phyloP scores from a whole-genome alignment of 2,113 vertebrate genomes.

The Tenrec ecaudatus region DNA sequence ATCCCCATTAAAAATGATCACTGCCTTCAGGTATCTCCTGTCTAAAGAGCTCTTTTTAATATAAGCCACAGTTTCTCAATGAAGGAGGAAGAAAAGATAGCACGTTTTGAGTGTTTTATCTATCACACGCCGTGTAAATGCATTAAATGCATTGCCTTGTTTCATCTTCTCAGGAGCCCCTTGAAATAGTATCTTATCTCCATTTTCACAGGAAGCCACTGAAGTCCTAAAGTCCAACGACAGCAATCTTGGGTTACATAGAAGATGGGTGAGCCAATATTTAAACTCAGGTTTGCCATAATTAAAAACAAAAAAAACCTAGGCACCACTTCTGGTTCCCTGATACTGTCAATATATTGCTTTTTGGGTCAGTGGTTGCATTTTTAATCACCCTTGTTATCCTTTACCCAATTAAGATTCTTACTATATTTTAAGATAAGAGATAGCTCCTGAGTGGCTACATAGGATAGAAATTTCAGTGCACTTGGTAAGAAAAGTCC shows the following conservation, averaged over 20 bases:
- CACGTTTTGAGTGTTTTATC: not conserved
- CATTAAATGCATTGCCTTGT: not conserved
- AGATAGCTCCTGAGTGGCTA: conserved; percentile 43
- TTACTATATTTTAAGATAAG: conserved; percentile 45
- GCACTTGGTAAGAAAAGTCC: conserved; percentile 51
- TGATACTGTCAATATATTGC: not conserved
- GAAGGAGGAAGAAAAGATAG: not conserved
- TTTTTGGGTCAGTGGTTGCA: conserved; percentile 24
- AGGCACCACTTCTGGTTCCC: not conserved
- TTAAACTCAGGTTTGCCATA: conserved; percentile 4
- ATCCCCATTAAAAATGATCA: conserved; percentile 18
- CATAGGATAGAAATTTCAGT: conserved; percentile 41
- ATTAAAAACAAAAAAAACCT: not conserved
- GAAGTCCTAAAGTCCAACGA: not conserved
- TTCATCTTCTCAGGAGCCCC: not conserved
- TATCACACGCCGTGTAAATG: not conserved
- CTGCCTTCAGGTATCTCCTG: not conserved
- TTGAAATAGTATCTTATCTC: not conserved
- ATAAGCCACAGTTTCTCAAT: conserved; percentile 7
- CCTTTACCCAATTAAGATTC: conserved; percentile 56
- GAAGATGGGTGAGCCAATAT: not conserved
- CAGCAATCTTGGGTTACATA: not conserved
- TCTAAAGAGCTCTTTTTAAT: conserved; percentile 2
- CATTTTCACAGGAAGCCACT: conserved; percentile 9
- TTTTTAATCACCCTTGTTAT: conserved; percentile 11